Base-by-base conservation (phyloP, 1,140 invertebrate species). In the Apis mellifera region DNA sequence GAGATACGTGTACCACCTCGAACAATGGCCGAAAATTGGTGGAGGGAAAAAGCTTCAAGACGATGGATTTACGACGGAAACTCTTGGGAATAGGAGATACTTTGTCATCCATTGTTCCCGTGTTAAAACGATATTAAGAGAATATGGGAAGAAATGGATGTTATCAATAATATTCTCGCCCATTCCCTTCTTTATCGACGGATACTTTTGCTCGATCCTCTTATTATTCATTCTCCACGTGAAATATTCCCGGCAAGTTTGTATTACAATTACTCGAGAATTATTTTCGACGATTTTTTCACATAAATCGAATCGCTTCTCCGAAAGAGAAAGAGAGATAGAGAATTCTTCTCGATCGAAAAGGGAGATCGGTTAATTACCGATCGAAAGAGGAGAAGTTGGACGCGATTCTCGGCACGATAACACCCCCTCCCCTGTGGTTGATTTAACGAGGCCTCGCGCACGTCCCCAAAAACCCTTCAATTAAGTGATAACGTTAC, bases 11-110 rank as follows among this genome's bases (percentile, higher is more conserved):
- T n/a, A n/a, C n/a, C n/a, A 59, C 26, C 74, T 85, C 66, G 62
- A 88, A 89, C 84, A 89, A 88, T 89, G 84, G 86, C 75, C 84
- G 78, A 88, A 87, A 88, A 89, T 89, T 89, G 76, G 75, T 57
- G 65, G 42, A n/a, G 76, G 66, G 62, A 54, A 72, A 79, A 76
- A 65, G 32, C 5, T 54, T 68, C 55, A 59, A 86, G 74, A 87
- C 62, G 72, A 54, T 72, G 82, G 82, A 88, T 88, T 87, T 85
- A 72, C 79, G 78, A 85, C 32, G 32, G 32, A 42, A 85, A 87
- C 73, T 82, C 59, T 78, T 54, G 65, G 11, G 32, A 5, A 42
- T 42, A 42, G 32, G 32, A 42, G 42, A 54, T 54, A 32, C 55
- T 59, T 23, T 52, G 75, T 66, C 42, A n/a, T n/a, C 66, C 83